phyloP scores from a whole-genome alignment of 2,797 vertebrate species.

The Toxotes lorentzi region DNA sequence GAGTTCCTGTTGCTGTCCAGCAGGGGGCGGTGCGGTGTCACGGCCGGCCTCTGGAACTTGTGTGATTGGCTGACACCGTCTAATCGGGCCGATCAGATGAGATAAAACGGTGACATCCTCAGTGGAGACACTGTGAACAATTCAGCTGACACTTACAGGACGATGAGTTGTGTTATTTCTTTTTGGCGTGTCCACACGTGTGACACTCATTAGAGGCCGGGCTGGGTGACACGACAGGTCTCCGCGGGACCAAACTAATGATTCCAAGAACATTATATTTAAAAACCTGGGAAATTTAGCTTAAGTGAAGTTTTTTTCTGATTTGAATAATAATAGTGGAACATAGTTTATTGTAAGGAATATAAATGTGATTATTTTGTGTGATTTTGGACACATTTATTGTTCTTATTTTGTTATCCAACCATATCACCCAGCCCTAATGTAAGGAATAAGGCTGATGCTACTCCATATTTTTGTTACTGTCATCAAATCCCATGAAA shows the following conservation, averaged over 20 bases:
- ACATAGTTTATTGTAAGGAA: background rate
- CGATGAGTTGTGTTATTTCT: background rate
- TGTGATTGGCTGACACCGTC: conserved; percentile 47
- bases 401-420: conserved; percentile 28
- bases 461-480: conserved; percentile 13
- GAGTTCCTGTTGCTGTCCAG: conserved; percentile 51
- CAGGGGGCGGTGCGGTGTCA: conserved; percentile 55
- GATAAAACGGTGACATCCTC: conserved; percentile 8
- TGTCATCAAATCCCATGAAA: conserved; percentile 58
- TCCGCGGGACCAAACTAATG: background rate
- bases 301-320: too few species aligned
- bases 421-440: conserved; percentile 26
- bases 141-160: conserved; percentile 23
- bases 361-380: background rate
- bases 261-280: background rate
- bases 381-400: conserved; percentile 25
- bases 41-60: conserved; percentile 30
- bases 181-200: background rate
- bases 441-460: conserved; percentile 19
- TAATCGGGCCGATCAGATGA: conserved; percentile 47
- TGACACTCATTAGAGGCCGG: conserved; percentile 2
- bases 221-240: conserved; percentile 4
- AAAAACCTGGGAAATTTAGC: too few species aligned
- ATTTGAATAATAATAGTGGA: background rate
- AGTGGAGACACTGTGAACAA: conserved; percentile 1